Base-by-base conservation (phyloP, 2,888 invertebrate genomes). In the Netelia fuscicornis region DNA sequence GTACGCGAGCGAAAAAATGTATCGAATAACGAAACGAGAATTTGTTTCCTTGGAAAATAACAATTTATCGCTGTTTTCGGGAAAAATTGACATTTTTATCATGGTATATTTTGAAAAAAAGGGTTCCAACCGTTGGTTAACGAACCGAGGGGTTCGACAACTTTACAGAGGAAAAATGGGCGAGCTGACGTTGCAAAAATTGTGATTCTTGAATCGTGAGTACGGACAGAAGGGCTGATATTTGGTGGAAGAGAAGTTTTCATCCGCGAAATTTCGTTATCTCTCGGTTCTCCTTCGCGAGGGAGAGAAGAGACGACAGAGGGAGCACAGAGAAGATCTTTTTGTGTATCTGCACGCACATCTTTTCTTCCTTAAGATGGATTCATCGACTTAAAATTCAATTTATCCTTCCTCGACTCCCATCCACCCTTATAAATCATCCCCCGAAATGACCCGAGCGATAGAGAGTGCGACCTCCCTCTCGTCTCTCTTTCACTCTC, bases 351-450 rank as follows among this genome's bases (percentile, higher is more conserved):
- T n/a, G 2, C 52, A 2, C 20, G 11, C 62, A 25, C 48, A 37
- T 67, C 30, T 44, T n/a, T 58, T 44, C 17, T 42, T 77, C 67
- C 44, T 25, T 13, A 54, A 52, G 72, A 81, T 60, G 56, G 71
- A 72, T 84, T 81, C 67, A 65, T 80, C 76, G 84, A 81, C 65
- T 71, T 80, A 67, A 81, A 84, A 68, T 81, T 84, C 81, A 81
- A 81, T 84, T 81, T 77, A 81, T 77, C 77, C 76, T 80, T 20
- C 42, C 64, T 11, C 76, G 71, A 23, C 64, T 58, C 71, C 6
- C 42, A 13, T 6, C 11, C 77, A 44, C 64, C 64, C 54, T 62
- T 67, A 72, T 77, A 72, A 84, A 84, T 84, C 81, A 77, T 77
- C 74, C 42, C n/a, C 30, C 20, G 42, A 60, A 76, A 76, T 72